phyloP scores from a whole-genome alignment of 2,888 invertebrate species.

The Drosophila mettleri region DNA sequence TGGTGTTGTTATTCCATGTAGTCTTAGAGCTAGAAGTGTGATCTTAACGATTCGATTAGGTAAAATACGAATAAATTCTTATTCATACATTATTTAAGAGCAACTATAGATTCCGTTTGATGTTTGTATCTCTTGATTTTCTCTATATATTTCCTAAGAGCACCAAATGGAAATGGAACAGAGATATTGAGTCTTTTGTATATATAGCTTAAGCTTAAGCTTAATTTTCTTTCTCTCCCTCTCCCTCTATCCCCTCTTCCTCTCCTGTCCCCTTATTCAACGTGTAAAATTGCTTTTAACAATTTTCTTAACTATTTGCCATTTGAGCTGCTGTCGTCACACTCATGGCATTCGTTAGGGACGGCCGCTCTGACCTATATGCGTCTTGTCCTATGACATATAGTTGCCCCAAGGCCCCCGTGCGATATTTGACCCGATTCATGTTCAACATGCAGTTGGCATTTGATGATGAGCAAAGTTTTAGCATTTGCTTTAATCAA shows the following conservation, averaged over 20 bases:
- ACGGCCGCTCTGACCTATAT: slow-evolving; percentile 27
- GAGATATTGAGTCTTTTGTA: too few relatives aligned
- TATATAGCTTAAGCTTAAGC: too few relatives aligned
- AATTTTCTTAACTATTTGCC: slow-evolving; percentile 38
- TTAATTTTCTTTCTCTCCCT: too few relatives aligned
- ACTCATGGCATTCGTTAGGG: slow-evolving; percentile 25
- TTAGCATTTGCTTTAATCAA: slow-evolving; percentile 44
- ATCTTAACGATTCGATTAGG: too few relatives aligned
- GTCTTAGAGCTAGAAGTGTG: neutral
- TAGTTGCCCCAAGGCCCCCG: neutral
- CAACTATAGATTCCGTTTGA: neutral
- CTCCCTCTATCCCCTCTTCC: neutral
- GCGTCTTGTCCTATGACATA: neutral
- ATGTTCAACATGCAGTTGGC: slow-evolving; percentile 47
- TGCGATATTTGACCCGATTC: slow-evolving; percentile 25
- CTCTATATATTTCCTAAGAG: neutral
- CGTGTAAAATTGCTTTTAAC: slow-evolving; percentile 19
- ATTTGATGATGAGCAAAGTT: slow-evolving; percentile 50
- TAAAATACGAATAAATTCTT: neutral
- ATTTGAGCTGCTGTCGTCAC: slow-evolving; percentile 14
- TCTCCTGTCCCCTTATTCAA: neutral
- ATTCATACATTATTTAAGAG: neutral
- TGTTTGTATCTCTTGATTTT: neutral
- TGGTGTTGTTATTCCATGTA: neutral
- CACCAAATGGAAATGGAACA: neutral